Evolutionary conservation across 1,140 invertebrate species (phyloP), one percentile per base, ranked within the genome.

Genomic region (Neotoxoptera formosana): DNA sequence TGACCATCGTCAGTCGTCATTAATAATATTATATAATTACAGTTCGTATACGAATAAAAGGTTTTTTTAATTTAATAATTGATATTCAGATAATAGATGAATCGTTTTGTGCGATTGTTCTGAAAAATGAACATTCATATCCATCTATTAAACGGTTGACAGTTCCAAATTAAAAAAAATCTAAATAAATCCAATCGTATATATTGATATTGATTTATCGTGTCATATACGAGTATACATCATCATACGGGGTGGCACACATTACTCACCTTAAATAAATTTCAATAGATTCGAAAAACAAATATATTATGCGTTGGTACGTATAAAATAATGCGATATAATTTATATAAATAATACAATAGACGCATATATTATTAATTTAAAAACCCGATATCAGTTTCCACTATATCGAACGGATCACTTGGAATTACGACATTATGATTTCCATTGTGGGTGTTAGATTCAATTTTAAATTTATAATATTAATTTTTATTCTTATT

Each of bases 231-330:
- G 21, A 51, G 51, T 21, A 21, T 88, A 48, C 86, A 14, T 34
- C 67, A 81, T 17, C 76, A n/a, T 23, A 89, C 48, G n/a, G 7
- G n/a, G 30, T n/a, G 30, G 8, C 47, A 88, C 47, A 53, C 48
- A 53, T 89, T 89, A 89, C n/a, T 89, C 48, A 36, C 20, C 48
- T 34, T 89, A 89, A 51, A 89, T 23, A 89, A 89, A 89, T 48
- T 53, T 53, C 84, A 45, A 47, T 41, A 81, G 17, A 36, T 8
- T 84, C 36, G 25, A 53, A 34, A 53, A 51, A 88, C 17, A 56
- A 89, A 53, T 4, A 56, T 30, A 48, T 48, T 47, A 76, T 3
- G 30, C 14, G 25, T 14, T n/a, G 30, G 14, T 30, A n/a, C n/a
- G n/a, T n/a, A 53, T 53, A 51, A 47, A 47, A 51, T 51, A 53